These are phyloP conservation scores for Hybos culiciformis DNA, from an alignment of 2,888 invertebrate genomes.

Conservation along the genomic window DNA sequence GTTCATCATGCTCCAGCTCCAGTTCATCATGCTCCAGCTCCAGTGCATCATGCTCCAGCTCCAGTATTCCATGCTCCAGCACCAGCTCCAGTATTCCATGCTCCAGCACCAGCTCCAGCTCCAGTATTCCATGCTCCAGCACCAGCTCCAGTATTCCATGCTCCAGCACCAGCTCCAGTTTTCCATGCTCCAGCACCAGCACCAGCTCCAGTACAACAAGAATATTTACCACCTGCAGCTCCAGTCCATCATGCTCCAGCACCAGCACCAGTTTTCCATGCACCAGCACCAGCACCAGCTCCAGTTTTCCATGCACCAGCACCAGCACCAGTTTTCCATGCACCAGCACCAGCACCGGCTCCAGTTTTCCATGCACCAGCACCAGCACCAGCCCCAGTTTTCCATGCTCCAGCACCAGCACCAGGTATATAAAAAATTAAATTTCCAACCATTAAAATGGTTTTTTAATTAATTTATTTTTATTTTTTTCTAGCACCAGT, in stretches of 20 bases:
- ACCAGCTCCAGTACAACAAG: not conserved
- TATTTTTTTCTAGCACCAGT: too few relatives aligned
- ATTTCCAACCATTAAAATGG: too few relatives aligned
- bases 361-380: conserved; percentile 1
- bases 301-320: not conserved
- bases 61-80: not conserved
- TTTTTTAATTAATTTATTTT: too few relatives aligned
- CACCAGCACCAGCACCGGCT: conserved; percentile 1
- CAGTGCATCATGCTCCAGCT: not conserved
- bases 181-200: not conserved
- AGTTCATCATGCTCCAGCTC: not conserved
- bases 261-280: not conserved
- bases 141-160: not conserved
- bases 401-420: not conserved
- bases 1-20: conserved; percentile 1
- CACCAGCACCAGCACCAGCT: conserved; percentile 1
- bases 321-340: conserved; percentile 1
- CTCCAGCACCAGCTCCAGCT: not conserved
- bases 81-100: not conserved
- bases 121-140: not conserved
- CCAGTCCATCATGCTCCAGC: not conserved
- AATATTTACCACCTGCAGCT: not conserved
- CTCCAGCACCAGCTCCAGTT: not conserved
- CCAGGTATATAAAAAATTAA: too few relatives aligned
- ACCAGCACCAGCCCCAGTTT: not conserved